Base-by-base conservation (phyloP, 2,888 invertebrate species). In the Plemyria rubiginata region DNA sequence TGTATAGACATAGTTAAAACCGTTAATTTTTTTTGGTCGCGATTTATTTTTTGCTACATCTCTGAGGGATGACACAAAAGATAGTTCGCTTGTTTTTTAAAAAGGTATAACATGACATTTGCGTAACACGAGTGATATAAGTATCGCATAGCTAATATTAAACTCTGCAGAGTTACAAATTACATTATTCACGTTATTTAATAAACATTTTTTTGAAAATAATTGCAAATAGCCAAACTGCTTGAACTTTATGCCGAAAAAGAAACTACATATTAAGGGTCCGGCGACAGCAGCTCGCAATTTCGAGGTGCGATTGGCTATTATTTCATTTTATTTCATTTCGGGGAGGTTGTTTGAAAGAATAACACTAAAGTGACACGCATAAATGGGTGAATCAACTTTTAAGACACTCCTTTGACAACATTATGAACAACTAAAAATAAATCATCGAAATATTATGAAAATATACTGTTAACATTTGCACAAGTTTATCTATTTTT, bases 1-100 rank as follows among this genome's bases (percentile, higher is more conserved):
- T 87, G 86, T 87, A 87, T 88, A 90, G 87, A 89, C 90, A 90
- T 89, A 89, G 90, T 87, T 89, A 87, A 88, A 88, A 87, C 84
- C 78, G 81, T 86, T 83, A 49, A 40, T 48, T 86, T 85, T n/a
- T 50, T 86, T 88, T 87, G 66, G 83, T 83, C 72, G 86, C 81
- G 75, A 76, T 68, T 64, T 64, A 65, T 75, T 79, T 82, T 82
- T 77, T 80, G 52, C 71, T 75, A 32, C 76, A 73, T 65, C 16
- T 58, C 71, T 58, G 59, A 66, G 72, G 62, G 56, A 75, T 72
- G 79, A 32, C 73, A 77, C 59, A 80, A 82, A 84, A 85, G 80
- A 79, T 63, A 54, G 49, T 62, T 74, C 75, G 73, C 81, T 65
- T 74, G 73, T 79, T 86, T 87, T 86, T 87, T 84, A 79, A 73